These are phyloP conservation scores for Pseudococcus jackbeardsleyi DNA, from an alignment of 2,888 invertebrate species.

Conservation along the genomic window DNA sequence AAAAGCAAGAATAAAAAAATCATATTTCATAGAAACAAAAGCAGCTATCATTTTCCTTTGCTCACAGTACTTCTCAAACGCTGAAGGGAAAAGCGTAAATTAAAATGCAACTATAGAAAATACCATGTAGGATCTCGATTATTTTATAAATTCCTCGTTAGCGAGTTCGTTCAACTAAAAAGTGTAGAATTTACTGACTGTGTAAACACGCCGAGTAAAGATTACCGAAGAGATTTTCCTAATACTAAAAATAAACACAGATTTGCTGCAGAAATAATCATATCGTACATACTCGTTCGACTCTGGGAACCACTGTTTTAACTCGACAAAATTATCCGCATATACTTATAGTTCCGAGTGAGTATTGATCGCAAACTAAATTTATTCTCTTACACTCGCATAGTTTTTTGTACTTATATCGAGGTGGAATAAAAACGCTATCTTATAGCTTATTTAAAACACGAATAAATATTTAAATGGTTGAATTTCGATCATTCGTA, in stretches of 20 bases:
- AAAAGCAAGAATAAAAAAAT: conserved; percentile 46
- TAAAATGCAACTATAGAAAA: not conserved
- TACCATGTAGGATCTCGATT: not conserved
- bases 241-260: conserved; percentile 24
- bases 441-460: conserved; percentile 47
- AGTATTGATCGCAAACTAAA: conserved; percentile 53
- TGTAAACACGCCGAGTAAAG: not conserved
- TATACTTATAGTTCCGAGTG: conserved; percentile 53
- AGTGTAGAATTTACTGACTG: not conserved
- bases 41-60: conserved; percentile 41
- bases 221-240: conserved; percentile 32
- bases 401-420: conserved; percentile 31
- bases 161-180: not conserved
- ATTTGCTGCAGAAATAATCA: not conserved
- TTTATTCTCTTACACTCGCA: conserved; percentile 44
- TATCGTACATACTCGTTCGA: not conserved
- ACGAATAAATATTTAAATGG: conserved; percentile 52
- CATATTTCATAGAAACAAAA: conserved; percentile 40
- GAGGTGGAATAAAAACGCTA: conserved; percentile 9
- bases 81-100: not conserved
- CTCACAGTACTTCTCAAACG: conserved; percentile 12
- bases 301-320: conserved; percentile 31
- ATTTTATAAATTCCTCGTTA: conserved; percentile 24
- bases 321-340: conserved; percentile 55
- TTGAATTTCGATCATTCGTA: conserved; percentile 46